Evolutionary conservation across 2,888 invertebrate species (phyloP).

Genomic region (Thymelicus lineola): DNA sequence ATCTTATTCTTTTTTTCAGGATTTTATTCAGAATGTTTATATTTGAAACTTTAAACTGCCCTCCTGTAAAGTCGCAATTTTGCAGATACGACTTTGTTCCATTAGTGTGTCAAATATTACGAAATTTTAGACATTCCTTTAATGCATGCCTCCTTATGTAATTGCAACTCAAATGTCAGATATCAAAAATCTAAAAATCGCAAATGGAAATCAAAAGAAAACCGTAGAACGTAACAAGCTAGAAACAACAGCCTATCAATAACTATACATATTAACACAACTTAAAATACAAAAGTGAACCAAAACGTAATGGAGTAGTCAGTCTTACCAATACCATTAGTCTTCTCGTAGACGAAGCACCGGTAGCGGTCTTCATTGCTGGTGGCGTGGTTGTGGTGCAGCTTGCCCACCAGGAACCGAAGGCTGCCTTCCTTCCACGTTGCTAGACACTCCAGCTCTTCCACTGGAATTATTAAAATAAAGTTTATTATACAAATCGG

Average conservation of each 20-base stretch:
- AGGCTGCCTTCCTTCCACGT: conserved; percentile 98
- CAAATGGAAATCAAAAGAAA: neutral
- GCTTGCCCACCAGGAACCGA: conserved; percentile 94
- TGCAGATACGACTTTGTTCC: no score
- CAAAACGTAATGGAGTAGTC: conserved; percentile 42
- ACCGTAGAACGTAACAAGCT: neutral
- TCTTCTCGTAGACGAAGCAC: conserved; percentile 97
- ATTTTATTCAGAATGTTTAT: no score
- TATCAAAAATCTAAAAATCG: neutral
- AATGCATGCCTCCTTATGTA: no score
- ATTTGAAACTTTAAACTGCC: no score
- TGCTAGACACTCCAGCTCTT: conserved; percentile 95
- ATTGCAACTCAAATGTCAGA: no score
- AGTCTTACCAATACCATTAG: conserved; percentile 85
- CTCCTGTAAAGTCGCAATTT: no score
- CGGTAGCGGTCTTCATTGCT: conserved; percentile 97
- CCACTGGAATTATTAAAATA: conserved; percentile 84
- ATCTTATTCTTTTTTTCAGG: no score
- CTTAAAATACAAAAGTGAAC: conserved; percentile 44
- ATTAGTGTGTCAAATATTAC: no score
- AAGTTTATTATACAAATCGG: no score
- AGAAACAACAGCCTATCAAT: conserved; percentile 21
- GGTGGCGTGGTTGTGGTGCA: conserved; percentile 95
- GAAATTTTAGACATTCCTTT: no score
- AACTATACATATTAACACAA: conserved; percentile 14